Base-by-base conservation (phyloP, 92 coral and sea anemone species). In the Bergia puertoricense region DNA sequence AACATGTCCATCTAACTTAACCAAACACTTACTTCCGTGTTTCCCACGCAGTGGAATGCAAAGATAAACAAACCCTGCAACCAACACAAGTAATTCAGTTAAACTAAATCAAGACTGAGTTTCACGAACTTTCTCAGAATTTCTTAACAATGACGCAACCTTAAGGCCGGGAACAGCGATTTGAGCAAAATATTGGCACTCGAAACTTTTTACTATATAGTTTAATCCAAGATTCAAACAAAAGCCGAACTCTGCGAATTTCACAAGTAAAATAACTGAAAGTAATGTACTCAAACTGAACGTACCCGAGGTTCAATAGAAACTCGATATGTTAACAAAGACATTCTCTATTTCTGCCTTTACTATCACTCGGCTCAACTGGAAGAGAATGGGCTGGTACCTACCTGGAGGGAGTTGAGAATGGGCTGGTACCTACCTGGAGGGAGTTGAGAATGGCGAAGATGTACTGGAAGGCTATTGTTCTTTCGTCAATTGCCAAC, bases 371-470 rank as follows among this genome's bases (percentile, higher is more conserved):
- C n/a, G 69, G 30, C 8, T 62, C 18, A 88, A 18, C 1, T 46
- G 13, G 14, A 59, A 15, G n/a, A 67, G 2, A 41, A 36, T 22
- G 36, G n/a, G 30, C 42, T 44, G 48, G 20, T 10, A 37, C 85
- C 48, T 81, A 96, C 99, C 97, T 96, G 99, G 6, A 96, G 94
- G 13, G 98, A 95, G 92, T 96, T 96, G 82, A 96, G 91, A 59
- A 95, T 91, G 78, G 99, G 30, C 30, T 30, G 30, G 30, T 30
- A 30, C 30, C 30, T 30, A 30, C 30, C 97, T 96, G 99, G 6
- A 96, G 94, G 13, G 98, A 95, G 92, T 96, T 96, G 82, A 96
- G 91, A 59, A 95, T 91, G 78, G 99, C 98, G 43, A 96, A 96
- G 73, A 95, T 76, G 80, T 96, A 96, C 90, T 96, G 99, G 77